These are phyloP conservation scores for Brachirus orientalis DNA, from an alignment of 2,113 vertebrate species.

Conservation along the genomic window DNA sequence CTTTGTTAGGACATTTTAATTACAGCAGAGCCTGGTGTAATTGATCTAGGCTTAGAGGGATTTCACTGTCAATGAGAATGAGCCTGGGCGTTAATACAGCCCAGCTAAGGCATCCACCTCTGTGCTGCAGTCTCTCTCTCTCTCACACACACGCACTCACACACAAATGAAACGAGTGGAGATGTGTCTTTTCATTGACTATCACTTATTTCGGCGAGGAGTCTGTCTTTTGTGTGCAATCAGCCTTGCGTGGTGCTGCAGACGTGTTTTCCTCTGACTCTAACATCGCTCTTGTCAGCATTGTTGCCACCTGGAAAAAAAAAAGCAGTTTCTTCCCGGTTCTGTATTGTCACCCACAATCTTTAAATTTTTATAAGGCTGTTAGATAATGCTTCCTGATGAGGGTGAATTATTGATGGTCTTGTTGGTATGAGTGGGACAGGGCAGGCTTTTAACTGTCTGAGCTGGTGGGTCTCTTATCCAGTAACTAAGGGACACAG, in stretches of 20 bases:
- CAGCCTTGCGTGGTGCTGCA: slow-evolving; percentile 18
- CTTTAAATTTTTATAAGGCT: slow-evolving; percentile 77
- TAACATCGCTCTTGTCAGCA: slow-evolving; percentile 41
- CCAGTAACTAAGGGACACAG: slow-evolving; percentile 81
- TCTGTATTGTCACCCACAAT: slow-evolving; percentile 74
- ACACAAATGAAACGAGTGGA: slow-evolving; percentile 1
- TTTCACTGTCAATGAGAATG: slow-evolving; percentile 78
- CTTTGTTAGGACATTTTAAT: slow-evolving; percentile 83
- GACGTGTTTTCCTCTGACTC: slow-evolving; percentile 10
- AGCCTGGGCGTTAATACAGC: slow-evolving; percentile 75
- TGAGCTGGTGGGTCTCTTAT: slow-evolving; percentile 68
- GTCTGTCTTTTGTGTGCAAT: slow-evolving; percentile 46
- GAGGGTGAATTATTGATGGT: slow-evolving; percentile 82
- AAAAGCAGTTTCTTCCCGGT: slow-evolving; percentile 66
- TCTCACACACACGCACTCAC: slow-evolving; percentile 22
- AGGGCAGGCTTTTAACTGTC: slow-evolving; percentile 80
- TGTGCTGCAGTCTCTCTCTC: slow-evolving; percentile 40
- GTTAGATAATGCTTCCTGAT: slow-evolving; percentile 82
- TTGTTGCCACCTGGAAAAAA: slow-evolving; percentile 61
- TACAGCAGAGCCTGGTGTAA: slow-evolving; percentile 79
- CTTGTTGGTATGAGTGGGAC: slow-evolving; percentile 79
- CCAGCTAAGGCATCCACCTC: slow-evolving; percentile 68
- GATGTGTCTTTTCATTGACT: slow-evolving; percentile 33
- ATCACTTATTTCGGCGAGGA: slow-evolving; percentile 33
- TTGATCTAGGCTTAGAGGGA: slow-evolving; percentile 82